phyloP scores from a whole-genome alignment of 2,888 invertebrate genomes.

The Amblyjoppa proteus region DNA sequence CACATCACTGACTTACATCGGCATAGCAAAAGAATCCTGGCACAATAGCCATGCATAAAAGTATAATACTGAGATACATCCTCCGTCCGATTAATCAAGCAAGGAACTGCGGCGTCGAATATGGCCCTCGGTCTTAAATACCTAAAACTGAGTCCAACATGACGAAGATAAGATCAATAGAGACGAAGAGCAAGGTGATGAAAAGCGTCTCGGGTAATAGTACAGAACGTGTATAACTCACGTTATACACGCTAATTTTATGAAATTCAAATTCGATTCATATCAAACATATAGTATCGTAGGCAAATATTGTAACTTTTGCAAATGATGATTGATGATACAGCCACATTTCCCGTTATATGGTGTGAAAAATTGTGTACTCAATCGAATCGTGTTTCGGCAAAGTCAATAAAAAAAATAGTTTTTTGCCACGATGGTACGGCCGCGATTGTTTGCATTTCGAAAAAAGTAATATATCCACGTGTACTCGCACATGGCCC shows the following conservation, averaged over 20 bases:
- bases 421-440: background rate
- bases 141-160: background rate
- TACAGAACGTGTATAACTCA: background rate
- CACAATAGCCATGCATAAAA: constrained; percentile 13
- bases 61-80: background rate
- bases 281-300: background rate
- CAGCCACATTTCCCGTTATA: too few relatives aligned
- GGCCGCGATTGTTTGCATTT: background rate
- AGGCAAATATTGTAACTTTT: background rate
- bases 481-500: constrained; percentile 46
- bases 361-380: too few relatives aligned
- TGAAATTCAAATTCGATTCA: background rate
- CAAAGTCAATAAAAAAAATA: background rate
- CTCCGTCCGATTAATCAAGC: background rate
- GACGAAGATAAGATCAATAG: background rate
- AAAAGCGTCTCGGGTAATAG: background rate
- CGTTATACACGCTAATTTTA: background rate
- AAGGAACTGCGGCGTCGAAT: background rate
- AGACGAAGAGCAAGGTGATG: background rate
- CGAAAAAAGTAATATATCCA: background rate
- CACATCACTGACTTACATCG: background rate
- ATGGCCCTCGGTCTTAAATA: background rate
- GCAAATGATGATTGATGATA: background rate
- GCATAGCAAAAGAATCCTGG: background rate
- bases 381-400: background rate